Evolutionary conservation across 2,888 invertebrate genomes (phyloP), one percentile per base, ranked within the genome.

Genomic region (Nycteola revayana): DNA sequence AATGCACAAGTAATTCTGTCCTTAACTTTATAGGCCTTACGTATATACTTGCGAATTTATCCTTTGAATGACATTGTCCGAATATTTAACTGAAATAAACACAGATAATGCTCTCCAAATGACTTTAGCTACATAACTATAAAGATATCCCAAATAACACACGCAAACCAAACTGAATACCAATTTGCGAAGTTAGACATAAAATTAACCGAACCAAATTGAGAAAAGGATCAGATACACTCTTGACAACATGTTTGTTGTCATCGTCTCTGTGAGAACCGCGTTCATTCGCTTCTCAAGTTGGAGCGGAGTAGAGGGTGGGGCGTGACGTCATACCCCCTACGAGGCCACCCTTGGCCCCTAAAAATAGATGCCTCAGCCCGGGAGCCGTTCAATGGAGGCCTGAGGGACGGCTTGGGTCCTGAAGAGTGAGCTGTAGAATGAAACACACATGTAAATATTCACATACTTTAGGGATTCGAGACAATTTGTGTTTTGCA

Each of bases 351-450:
- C 75, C 73, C 72, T 49, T 45, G 46, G 57, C 66, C 77, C 78
- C 83, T 84, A 85, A 79, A 85, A 87, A 86, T 86, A 87, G 86
- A 79, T 51, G 59, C 66, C 56, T 57, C 58, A 59, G 74, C 83
- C 83, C 83, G 80, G 84, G 82, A 66, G 56, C 55, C 66, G 80
- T 77, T 85, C 83, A 86, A 87, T 86, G 85, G 63, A 77, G 71
- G 56, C 53, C 49, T 47, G 56, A 32, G 50, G 53, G 58, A 47
- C 22, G 31, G 38, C 40, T 42, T 38, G 21, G 42, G 43, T 52
- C 42, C 53, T 48, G 11, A 32, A 28, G 35, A 10, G 23, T 14
- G 21, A 25, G 36, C 38, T 30, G 40, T 38, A 46, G 41, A 46
- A 44, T 42, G 41, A 42, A 31, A 40, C 17, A 25, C 36, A 37